phyloP scores from a whole-genome alignment of 2,113 vertebrate genomes.

The Leptodactylus fuscus region DNA sequence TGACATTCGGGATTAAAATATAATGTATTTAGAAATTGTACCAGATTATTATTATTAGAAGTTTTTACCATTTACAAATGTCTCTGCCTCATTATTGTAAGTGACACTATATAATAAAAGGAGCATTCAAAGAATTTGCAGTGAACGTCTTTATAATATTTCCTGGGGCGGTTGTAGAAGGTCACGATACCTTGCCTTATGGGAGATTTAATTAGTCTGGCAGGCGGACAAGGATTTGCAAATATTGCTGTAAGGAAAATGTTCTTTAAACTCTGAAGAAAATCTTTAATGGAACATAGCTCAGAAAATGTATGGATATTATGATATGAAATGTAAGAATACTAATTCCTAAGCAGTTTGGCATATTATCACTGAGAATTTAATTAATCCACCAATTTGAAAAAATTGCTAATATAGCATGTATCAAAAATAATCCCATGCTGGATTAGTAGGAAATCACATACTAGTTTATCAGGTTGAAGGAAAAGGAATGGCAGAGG shows the following conservation, averaged over 20 bases:
- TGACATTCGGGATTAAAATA: background rate
- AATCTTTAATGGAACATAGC: background rate
- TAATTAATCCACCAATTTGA: background rate
- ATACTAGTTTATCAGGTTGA: too few species aligned
- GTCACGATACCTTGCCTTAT: slow-evolving; percentile 22
- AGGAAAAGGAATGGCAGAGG: too few species aligned
- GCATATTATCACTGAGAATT: background rate
- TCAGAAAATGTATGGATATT: background rate
- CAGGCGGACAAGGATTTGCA: slow-evolving; percentile 10
- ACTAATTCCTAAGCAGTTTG: background rate
- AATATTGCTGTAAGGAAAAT: background rate
- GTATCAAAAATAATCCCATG: too few species aligned
- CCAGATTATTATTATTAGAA: background rate
- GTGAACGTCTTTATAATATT: background rate
- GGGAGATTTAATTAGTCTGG: slow-evolving; percentile 23
- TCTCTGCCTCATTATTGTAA: background rate
- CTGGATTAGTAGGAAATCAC: too few species aligned
- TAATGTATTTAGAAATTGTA: background rate
- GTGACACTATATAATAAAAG: background rate
- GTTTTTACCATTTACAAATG: background rate
- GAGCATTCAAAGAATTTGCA: background rate
- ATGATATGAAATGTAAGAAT: background rate
- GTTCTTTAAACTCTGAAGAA: too few species aligned
- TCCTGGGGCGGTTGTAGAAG: slow-evolving; percentile 17
- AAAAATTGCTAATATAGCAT: too few species aligned